Evolutionary conservation across 2,113 vertebrate species (phyloP), one percentile per base, ranked within the genome.

Genomic region (Anguilla japonica): DNA sequence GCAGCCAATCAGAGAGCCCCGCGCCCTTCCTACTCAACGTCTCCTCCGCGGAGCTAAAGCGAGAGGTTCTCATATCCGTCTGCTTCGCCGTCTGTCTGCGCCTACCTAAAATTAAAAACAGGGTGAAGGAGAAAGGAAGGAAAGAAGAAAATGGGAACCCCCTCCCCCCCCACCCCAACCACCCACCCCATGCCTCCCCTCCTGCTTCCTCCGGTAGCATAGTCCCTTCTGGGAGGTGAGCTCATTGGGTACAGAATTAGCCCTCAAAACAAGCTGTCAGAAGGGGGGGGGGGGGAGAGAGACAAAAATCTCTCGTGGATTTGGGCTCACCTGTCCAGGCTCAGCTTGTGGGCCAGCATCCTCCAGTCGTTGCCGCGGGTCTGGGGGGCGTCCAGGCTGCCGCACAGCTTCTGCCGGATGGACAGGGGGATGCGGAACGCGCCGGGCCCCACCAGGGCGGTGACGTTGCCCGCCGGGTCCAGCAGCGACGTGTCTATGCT

Each of bases 341-440:
- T 98, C 75, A 99, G 96, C 92, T 99, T 99, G 93, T 98, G 98
- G n/a, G 98, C 98, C 91, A 99, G 93, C 97, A 99, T 97, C 91
- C 98, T 94, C 98, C 98, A 99, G 96, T 99, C 98, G 0, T 99
- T 99, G 84, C 98, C 98, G 80, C 98, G 94, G 7, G 96, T 98
- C 94, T 99, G 98, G 0, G 98, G 98, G 0, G 98, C 98, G 0
- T 99, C 98, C 92, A 99, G 95, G 91, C 98, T 99, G 93, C 97
- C 97, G 84, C 98, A 99, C 86, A 99, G 96, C 94, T 99, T 99
- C 94, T 99, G 98, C 83, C 98, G 93, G 90, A 99, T 99, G 0
- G 98, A 97, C 34, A 97, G 95, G 0, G 98, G 98, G 86, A 99
- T 99, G 88, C 98, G 97, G 94, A 99, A 99, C 9, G 98, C 98